These are phyloP conservation scores for Daphoenositta chrysoptera DNA, from an alignment of 2,113 vertebrate species.

Conservation along the genomic window DNA sequence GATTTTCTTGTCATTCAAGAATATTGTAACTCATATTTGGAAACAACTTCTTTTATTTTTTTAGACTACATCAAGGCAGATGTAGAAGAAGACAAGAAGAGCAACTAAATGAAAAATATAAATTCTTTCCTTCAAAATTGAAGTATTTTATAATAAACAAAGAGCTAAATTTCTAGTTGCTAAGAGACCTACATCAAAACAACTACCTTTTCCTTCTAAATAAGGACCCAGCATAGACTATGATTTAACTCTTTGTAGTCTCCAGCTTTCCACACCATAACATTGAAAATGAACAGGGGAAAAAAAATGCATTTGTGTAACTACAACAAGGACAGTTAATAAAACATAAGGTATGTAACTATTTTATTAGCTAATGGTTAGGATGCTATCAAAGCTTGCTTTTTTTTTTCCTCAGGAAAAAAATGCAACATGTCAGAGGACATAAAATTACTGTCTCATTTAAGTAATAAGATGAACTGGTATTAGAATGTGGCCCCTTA, in stretches of 20 bases:
- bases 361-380: not conserved
- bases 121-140: slow-evolving; percentile 55
- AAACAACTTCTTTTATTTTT: slow-evolving; percentile 15
- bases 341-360: not conserved
- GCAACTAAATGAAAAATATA: slow-evolving; percentile 40
- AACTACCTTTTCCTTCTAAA: slow-evolving; percentile 58
- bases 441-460: slow-evolving; percentile 6
- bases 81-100: not conserved
- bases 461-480: not conserved
- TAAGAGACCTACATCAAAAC: slow-evolving; percentile 70
- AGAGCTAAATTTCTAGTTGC: slow-evolving; percentile 71
- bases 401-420: not conserved
- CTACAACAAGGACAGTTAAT: not conserved
- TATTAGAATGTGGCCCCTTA: not conserved
- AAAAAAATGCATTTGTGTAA: not conserved
- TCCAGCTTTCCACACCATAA: not conserved
- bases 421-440: not conserved
- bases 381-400: not conserved
- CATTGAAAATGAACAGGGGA: not conserved
- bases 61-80: not conserved
- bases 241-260: slow-evolving; percentile 68
- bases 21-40: slow-evolving; percentile 16
- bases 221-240: slow-evolving; percentile 43
- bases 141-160: slow-evolving; percentile 69
- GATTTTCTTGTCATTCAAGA: slow-evolving; percentile 39